A percentile compares a stretch with the other conserved stretches of the same genome.
Evolutionary conservation across 1,140 invertebrate species (phyloP).

Genomic region (Phenacoccus solenopsis): DNA sequence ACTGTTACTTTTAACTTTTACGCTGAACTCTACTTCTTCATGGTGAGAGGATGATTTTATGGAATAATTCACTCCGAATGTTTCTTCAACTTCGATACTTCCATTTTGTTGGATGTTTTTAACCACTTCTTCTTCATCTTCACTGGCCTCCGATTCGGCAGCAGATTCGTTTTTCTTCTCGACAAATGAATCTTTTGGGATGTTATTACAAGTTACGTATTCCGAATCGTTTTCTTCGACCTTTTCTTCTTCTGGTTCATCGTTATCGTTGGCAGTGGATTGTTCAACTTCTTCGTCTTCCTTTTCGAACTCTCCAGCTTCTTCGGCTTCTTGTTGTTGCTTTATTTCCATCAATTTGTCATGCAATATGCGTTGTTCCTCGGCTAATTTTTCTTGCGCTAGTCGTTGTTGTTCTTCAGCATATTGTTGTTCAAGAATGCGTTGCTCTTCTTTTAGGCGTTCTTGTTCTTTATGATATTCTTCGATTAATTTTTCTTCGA

Average conservation of each 20-base stretch:
- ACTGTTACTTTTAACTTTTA: neutral
- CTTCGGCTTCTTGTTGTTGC: conserved; percentile 6
- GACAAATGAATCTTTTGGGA: neutral
- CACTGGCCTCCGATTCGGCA: neutral
- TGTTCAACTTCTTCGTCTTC: neutral
- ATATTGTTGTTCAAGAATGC: neutral
- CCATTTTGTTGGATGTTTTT: neutral
- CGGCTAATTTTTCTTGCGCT: neutral
- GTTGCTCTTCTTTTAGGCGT: neutral
- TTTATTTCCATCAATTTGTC: neutral
- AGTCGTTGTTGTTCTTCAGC: neutral
- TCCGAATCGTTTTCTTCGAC: neutral
- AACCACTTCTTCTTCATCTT: neutral
- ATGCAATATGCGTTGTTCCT: neutral
- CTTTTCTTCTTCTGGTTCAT: neutral
- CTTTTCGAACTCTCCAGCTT: neutral
- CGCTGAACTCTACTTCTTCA: neutral
- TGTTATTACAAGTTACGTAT: neutral
- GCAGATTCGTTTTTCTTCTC: neutral
- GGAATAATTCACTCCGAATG: neutral
- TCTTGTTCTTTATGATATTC: neutral
- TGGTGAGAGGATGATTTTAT: neutral
- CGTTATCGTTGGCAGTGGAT: neutral
- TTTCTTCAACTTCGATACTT: neutral
- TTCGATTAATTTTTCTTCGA: neutral